These are phyloP conservation scores for Zaprionus nigranus DNA, from an alignment of 1,140 invertebrate species.

Conservation along the genomic window DNA sequence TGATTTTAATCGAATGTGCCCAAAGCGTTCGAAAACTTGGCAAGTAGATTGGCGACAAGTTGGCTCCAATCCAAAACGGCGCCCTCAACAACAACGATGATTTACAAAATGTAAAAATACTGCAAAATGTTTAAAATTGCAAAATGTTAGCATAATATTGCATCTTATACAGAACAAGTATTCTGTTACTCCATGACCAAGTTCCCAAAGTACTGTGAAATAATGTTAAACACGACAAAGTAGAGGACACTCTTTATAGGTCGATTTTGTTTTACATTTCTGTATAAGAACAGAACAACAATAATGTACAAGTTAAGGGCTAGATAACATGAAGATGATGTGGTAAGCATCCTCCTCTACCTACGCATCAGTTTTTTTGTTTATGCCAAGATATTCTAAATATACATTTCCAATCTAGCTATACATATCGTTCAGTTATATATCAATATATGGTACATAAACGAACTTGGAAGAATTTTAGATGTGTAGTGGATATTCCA, in stretches of 20 bases:
- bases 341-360: conserved; percentile 16
- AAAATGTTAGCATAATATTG: background rate
- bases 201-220: background rate
- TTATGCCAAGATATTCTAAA: conserved; percentile 63
- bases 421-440: conserved; percentile 32
- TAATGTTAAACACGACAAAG: background rate
- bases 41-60: conserved; percentile 67
- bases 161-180: background rate
- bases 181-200: background rate
- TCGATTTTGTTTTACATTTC: conserved; percentile 27
- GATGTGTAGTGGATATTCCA: conserved; percentile 29
- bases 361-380: conserved; percentile 71
- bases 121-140: background rate
- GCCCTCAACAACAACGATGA: conserved; percentile 52
- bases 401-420: conserved; percentile 40
- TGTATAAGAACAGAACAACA: conserved; percentile 23
- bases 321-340: conserved; percentile 18
- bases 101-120: conserved; percentile 67
- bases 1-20: conserved; percentile 61
- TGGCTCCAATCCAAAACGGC: conserved; percentile 58
- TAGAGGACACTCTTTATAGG: conserved; percentile 26
- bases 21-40: conserved; percentile 66
- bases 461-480: conserved; percentile 66
- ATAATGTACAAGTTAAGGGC: conserved; percentile 5
- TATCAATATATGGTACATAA: conserved; percentile 60